A percentile compares a stretch with the other conserved stretches of the same genome.
Evolutionary conservation across 2,797 vertebrate genomes (phyloP).

Genomic region (Anas bahamensis): DNA sequence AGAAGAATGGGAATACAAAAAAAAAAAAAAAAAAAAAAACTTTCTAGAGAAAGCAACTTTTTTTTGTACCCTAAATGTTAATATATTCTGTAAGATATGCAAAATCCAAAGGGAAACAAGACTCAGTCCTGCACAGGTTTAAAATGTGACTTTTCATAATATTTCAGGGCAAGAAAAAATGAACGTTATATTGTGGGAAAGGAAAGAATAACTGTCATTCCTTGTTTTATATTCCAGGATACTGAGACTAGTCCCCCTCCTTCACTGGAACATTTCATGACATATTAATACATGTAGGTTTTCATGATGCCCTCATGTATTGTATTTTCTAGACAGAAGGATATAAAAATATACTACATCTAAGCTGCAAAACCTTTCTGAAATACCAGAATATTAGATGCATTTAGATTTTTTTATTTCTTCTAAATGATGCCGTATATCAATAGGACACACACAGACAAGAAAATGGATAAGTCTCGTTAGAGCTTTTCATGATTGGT

Average conservation of each 20-base stretch:
- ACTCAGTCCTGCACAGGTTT: not conserved
- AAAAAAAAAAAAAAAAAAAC: not conserved
- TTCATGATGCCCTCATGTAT: not conserved
- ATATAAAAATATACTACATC: not conserved
- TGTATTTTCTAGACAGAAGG: not conserved
- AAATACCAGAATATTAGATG: not conserved
- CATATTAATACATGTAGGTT: not conserved
- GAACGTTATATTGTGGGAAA: not conserved
- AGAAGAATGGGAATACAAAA: not conserved
- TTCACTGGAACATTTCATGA: not conserved
- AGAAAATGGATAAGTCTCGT: not conserved
- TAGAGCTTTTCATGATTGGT: not conserved
- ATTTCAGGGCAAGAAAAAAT: not conserved
- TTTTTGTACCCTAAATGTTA: not conserved
- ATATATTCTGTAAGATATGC: not conserved
- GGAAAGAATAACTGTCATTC: not conserved
- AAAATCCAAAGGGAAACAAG: not conserved
- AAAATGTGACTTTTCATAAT: not conserved
- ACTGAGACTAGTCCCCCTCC: not conserved
- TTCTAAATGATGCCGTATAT: not conserved
- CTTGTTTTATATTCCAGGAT: not conserved
- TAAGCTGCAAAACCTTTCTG: not conserved
- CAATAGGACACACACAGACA: rapidly evolving
- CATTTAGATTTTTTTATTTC: not conserved
- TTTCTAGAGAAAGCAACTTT: not conserved